phyloP scores from a whole-genome alignment of 1,140 invertebrate genomes.

The Macrosteles quadrilineatus region DNA sequence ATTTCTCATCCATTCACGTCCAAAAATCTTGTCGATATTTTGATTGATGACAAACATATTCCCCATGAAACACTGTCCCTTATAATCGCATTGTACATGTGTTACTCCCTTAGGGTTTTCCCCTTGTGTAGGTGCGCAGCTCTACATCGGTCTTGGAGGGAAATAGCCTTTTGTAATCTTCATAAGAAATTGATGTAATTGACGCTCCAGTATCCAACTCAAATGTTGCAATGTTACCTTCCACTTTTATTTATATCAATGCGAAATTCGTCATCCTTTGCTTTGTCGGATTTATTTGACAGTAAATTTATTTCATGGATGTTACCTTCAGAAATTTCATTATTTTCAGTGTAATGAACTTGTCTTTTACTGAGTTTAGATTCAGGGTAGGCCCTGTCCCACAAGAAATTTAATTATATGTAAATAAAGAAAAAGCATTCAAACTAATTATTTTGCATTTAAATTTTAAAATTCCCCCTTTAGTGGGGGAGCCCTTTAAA shows the following conservation, averaged over 20 bases:
- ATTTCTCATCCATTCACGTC: background rate
- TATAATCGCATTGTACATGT: background rate
- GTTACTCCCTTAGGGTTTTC: background rate
- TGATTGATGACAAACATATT: slow-evolving; percentile 24
- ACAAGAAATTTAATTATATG: no score
- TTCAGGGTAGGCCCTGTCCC: background rate
- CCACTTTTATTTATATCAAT: background rate
- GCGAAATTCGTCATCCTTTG: background rate
- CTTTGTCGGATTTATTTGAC: background rate
- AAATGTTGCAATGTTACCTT: background rate
- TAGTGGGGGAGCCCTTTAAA: background rate
- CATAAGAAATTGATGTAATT: no score
- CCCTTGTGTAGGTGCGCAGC: no score
- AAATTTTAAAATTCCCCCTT: background rate
- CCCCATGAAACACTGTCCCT: slow-evolving; percentile 16
- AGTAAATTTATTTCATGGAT: slow-evolving; percentile 3
- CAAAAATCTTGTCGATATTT: background rate
- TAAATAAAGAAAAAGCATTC: no score
- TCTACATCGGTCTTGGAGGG: background rate
- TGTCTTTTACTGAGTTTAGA: background rate
- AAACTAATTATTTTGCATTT: no score
- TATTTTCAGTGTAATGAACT: no score
- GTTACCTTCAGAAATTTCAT: no score
- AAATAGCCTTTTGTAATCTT: background rate
- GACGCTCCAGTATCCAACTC: no score